Percentiles rank a stretch among this genome's conserved stretches.
These are phyloP conservation scores for Sebastes trivittatus DNA, from an alignment of 2,797 vertebrate genomes.

Conservation along the genomic window DNA sequence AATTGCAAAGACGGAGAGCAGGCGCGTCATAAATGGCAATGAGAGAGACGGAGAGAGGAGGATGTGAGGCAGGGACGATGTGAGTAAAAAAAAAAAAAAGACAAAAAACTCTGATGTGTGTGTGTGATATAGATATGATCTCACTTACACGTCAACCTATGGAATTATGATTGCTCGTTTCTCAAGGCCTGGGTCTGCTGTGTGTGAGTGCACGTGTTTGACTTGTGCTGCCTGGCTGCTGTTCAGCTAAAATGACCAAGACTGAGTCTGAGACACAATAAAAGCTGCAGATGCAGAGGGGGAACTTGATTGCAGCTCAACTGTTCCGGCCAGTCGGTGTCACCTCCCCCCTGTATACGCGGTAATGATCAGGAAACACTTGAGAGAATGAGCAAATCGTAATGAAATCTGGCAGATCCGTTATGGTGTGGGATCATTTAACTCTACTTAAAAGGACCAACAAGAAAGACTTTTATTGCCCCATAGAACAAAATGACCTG, in stretches of 20 bases:
- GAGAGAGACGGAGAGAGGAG: background rate
- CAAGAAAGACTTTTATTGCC: slow-evolving; percentile 29
- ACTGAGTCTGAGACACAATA: background rate
- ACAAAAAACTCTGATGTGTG: background rate
- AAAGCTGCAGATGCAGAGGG: background rate
- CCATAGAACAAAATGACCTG: slow-evolving; percentile 29
- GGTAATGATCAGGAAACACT: slow-evolving; percentile 1
- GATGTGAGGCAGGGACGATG: background rate
- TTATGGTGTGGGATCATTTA: slow-evolving; percentile 3
- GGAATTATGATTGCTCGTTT: background rate
- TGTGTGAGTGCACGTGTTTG: background rate
- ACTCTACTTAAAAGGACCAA: slow-evolving; percentile 20
- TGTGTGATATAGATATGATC: slow-evolving; percentile 9
- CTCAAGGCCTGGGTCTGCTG: background rate
- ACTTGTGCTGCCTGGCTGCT: background rate
- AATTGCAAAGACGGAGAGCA: slow-evolving; percentile 45
- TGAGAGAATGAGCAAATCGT: background rate
- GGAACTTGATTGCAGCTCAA: background rate
- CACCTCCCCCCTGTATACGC: background rate
- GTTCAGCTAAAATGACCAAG: slow-evolving; percentile 1
- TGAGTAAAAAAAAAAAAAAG: background rate
- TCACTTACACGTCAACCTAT: background rate
- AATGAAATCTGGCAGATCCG: background rate
- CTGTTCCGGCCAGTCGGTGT: background rate
- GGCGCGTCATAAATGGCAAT: slow-evolving; percentile 38